Conservation (phyloP, 2,888 invertebrate species). For the Acleris laterana region DNA sequence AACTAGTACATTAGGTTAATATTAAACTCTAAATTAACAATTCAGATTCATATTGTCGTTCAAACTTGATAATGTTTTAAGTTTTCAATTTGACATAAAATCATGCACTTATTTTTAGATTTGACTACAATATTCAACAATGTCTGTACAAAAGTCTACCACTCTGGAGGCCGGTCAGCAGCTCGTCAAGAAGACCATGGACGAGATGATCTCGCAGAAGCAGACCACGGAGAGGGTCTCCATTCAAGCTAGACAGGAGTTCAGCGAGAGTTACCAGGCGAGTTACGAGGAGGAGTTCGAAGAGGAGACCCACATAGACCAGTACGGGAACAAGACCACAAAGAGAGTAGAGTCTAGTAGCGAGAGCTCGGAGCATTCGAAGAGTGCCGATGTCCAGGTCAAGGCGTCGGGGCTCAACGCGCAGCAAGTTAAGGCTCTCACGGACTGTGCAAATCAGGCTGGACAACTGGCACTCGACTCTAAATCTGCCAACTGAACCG, state of each 20-base stretch:
- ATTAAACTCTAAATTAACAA: not conserved
- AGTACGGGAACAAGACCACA: slow-evolving; percentile 75
- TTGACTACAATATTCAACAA: slow-evolving; percentile 46
- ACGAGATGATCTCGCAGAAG: slow-evolving; percentile 70
- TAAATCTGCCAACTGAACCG: slow-evolving; percentile 73
- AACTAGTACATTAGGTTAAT: not conserved
- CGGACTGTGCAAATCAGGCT: slow-evolving; percentile 78
- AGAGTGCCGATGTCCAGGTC: slow-evolving; percentile 78
- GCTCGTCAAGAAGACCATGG: slow-evolving; percentile 78
- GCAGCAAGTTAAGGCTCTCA: slow-evolving; percentile 77
- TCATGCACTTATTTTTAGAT: slow-evolving; percentile 29
- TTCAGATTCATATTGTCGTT: not conserved
- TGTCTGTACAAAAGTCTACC: slow-evolving; percentile 69
- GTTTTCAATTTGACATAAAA: slow-evolving; percentile 5
- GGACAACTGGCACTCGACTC: slow-evolving; percentile 79
- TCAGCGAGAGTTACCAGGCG: slow-evolving; percentile 75
- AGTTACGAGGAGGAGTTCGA: slow-evolving; percentile 81
- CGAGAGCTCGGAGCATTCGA: slow-evolving; percentile 78
- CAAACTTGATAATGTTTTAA: not conserved
- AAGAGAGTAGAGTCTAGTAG: slow-evolving; percentile 77
- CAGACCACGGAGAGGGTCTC: slow-evolving; percentile 72
- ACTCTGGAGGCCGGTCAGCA: slow-evolving; percentile 75
- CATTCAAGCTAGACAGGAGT: slow-evolving; percentile 80
- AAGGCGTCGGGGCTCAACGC: slow-evolving; percentile 77
- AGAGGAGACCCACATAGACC: slow-evolving; percentile 77